Conservation (phyloP, 2,113 vertebrate species). For the Crotophaga sulcirostris region DNA sequence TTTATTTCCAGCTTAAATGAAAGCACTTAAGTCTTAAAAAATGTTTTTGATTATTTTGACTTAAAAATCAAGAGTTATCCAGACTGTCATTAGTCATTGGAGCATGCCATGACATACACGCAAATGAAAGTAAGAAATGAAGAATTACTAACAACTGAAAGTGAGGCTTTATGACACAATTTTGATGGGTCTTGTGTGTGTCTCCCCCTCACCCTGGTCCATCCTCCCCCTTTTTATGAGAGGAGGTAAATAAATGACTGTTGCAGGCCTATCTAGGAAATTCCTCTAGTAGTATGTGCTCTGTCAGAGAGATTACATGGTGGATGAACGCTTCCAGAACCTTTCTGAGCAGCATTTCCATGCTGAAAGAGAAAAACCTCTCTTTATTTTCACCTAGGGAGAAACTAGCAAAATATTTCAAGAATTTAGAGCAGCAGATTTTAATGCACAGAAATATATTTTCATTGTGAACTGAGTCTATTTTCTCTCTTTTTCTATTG, state of each 20-base stretch:
- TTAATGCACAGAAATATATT: not conserved
- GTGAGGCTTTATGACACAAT: not conserved
- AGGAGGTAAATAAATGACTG: not conserved
- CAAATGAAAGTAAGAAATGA: constrained; percentile 18
- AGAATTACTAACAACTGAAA: constrained; percentile 4
- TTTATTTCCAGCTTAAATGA: not conserved
- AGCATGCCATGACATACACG: not conserved
- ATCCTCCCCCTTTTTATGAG: not conserved
- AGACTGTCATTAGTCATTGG: not conserved
- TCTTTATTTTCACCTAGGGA: not conserved
- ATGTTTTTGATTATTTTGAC: not conserved
- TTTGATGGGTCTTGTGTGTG: not conserved
- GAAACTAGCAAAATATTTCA: not conserved
- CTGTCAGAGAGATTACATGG: not conserved
- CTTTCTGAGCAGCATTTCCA: not conserved
- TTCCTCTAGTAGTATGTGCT: not conserved
- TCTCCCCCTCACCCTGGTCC: not conserved
- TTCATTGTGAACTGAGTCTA: no score
- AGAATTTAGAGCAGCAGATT: not conserved
- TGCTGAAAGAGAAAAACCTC: not conserved
- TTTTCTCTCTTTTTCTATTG: not conserved
- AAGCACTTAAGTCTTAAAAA: constrained; percentile 22
- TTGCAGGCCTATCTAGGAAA: not conserved
- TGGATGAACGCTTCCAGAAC: constrained; percentile 7
- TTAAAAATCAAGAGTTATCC: not conserved